Percentiles rank a stretch among this genome's conserved stretches.
Evolutionary conservation across 2,888 invertebrate species (phyloP).

Genomic region (Lasioglossum vierecki): DNA sequence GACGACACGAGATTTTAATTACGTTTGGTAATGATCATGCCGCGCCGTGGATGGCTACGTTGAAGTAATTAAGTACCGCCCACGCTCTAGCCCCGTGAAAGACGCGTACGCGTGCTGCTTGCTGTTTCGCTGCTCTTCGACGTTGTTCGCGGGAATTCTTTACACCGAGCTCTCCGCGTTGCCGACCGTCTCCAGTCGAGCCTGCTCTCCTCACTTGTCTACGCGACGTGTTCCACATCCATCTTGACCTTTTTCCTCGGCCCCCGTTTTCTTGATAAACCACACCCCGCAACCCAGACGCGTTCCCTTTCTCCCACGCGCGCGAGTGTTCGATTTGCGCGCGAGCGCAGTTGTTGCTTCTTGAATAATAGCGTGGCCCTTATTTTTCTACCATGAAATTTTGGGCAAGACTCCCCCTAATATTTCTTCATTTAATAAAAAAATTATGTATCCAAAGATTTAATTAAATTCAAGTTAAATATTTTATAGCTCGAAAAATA

Average conservation of each 20-base stretch:
- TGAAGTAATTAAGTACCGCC: conserved; percentile 59
- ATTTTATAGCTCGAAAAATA: too few species aligned
- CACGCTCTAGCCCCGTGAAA: conserved; percentile 22
- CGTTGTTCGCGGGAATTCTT: conserved; percentile 48
- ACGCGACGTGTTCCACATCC: conserved; percentile 51
- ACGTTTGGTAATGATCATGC: conserved; percentile 60
- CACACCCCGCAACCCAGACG: conserved; percentile 17
- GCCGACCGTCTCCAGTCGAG: conserved; percentile 11
- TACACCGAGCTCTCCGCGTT: conserved; percentile 21
- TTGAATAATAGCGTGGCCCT: not conserved
- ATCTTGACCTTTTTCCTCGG: conserved; percentile 62
- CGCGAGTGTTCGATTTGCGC: not conserved
- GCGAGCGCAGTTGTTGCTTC: not conserved
- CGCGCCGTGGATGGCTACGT: conserved; percentile 3
- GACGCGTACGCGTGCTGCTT: not conserved
- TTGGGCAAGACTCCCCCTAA: too few species aligned
- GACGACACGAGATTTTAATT: conserved; percentile 65
- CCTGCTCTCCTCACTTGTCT: conserved; percentile 2
- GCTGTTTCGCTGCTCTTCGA: not conserved
- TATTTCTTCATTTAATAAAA: too few species aligned
- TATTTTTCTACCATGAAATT: too few species aligned
- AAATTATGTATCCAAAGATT: too few species aligned
- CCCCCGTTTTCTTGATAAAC: conserved; percentile 48
- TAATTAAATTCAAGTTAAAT: too few species aligned
- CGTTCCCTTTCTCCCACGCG: not conserved